Conservation (phyloP, 35 echinoderm and acorn worm species). For the Lytechinus variegatus region DNA sequence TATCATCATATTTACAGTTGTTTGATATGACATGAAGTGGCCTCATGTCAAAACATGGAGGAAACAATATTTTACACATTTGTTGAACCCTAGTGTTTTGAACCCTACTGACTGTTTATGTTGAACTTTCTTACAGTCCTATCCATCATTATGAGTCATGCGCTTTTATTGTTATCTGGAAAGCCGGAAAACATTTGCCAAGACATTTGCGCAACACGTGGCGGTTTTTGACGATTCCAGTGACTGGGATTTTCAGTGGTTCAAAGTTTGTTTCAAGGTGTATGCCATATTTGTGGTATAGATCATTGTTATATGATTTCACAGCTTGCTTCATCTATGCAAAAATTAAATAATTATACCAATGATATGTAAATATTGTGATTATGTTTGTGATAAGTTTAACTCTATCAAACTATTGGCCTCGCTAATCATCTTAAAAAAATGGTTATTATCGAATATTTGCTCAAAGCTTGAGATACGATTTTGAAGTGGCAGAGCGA, state of each 20-base stretch:
- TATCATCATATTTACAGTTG: neutral
- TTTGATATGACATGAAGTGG: neutral
- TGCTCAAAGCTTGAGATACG: too few species aligned
- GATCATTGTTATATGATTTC: too few species aligned
- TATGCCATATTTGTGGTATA: too few species aligned
- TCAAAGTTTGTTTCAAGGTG: neutral
- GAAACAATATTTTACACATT: slow-evolving; percentile 5
- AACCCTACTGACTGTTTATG: neutral
- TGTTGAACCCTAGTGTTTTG: neutral
- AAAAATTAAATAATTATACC: too few species aligned
- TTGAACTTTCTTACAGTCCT: neutral
- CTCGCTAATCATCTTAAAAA: too few species aligned
- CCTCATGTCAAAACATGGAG: neutral
- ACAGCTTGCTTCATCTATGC: too few species aligned
- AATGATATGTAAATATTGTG: too few species aligned
- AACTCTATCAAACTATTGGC: too few species aligned
- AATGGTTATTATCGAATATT: too few species aligned
- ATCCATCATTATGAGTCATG: neutral
- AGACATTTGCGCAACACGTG: neutral
- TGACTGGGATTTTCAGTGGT: neutral
- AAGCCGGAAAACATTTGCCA: neutral
- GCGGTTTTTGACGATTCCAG: neutral
- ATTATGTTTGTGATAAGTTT: too few species aligned
- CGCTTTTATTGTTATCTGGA: neutral
- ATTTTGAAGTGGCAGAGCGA: too few species aligned